phyloP scores from a whole-genome alignment of 2,113 vertebrate species.

The Zootoca vivipara region DNA sequence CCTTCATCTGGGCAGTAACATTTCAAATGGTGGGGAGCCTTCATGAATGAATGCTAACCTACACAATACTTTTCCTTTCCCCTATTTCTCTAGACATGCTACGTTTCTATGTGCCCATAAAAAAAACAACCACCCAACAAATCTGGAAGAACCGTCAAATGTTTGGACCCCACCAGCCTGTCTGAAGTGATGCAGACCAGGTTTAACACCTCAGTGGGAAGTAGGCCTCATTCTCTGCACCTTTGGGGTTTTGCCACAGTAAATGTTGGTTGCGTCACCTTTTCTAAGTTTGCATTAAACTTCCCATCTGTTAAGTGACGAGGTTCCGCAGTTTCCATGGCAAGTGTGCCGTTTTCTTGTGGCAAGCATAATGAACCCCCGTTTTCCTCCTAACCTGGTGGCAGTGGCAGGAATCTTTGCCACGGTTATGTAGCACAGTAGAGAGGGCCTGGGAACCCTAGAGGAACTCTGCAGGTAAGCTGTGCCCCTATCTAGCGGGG shows the following conservation, averaged over 20 bases:
- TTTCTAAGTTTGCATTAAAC: neutral
- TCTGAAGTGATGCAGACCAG: neutral
- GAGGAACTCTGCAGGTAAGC: neutral
- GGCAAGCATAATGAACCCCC: neutral
- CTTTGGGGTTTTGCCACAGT: neutral
- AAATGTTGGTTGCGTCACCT: neutral
- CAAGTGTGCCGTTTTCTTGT: neutral
- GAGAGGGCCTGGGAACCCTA: neutral
- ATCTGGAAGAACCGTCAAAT: neutral
- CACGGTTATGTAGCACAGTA: neutral
- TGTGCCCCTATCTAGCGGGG: neutral
- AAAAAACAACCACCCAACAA: too few relatives aligned
- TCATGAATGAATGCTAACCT: neutral
- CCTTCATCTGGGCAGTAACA: neutral
- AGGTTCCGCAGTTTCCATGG: neutral
- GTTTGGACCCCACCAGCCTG: neutral
- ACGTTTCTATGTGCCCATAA: too few relatives aligned
- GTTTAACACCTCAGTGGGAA: neutral
- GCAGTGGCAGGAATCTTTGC: neutral
- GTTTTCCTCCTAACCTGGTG: neutral
- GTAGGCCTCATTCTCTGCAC: neutral
- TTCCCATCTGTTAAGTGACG: neutral
- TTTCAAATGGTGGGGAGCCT: neutral
- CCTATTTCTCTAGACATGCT: too few relatives aligned
- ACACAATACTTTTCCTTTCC: too few relatives aligned